phyloP scores from a whole-genome alignment of 2,888 invertebrate species.

The Synanthedon vespiformis region DNA sequence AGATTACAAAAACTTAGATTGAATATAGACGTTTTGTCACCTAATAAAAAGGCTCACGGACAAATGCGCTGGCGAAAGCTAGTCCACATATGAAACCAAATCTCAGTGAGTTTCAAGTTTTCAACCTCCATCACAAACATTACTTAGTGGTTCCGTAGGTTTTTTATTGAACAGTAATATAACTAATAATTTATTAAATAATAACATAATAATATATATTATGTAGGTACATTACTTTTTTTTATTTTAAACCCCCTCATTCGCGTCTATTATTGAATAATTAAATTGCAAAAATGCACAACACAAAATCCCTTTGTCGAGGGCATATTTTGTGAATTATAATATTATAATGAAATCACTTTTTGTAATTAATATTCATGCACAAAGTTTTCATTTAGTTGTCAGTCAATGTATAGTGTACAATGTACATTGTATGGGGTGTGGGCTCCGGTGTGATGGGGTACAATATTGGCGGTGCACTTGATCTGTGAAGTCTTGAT shows the following conservation, averaged over 20 bases:
- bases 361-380: constrained; percentile 59
- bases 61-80: no score
- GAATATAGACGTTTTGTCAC: no score
- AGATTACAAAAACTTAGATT: no score
- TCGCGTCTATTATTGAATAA: constrained; percentile 4
- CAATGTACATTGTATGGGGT: not conserved
- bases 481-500: no score
- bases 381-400: constrained; percentile 51
- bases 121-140: no score
- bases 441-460: not conserved
- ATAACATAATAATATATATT: no score
- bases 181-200: no score
- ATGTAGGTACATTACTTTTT: not conserved
- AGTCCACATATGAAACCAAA: no score
- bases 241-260: not conserved
- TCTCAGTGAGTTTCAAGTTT: no score
- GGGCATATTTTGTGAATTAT: constrained; percentile 27
- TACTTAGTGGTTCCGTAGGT: no score
- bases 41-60: no score
- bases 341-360: constrained; percentile 19
- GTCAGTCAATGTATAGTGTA: constrained; percentile 45
- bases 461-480: not conserved
- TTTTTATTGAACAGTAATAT: no score
- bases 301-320: constrained; percentile 10
- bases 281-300: constrained; percentile 27